Evolutionary conservation across 2,888 invertebrate genomes (phyloP).

Genomic region (Caenorhabditis sp.): DNA sequence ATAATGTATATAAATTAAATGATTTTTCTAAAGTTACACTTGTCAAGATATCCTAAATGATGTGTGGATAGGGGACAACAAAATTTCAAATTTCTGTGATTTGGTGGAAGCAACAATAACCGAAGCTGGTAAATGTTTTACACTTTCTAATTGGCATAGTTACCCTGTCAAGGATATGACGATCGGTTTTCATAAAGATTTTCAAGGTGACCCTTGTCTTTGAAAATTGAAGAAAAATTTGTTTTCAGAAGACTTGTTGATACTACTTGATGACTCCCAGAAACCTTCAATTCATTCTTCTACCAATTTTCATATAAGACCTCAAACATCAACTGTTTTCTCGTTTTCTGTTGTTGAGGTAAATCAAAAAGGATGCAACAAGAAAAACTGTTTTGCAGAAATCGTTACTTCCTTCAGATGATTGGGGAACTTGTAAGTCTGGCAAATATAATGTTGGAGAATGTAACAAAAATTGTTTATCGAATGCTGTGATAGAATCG

Average conservation of each 20-base stretch:
- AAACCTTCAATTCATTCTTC: conserved; percentile 4
- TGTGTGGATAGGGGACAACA: conserved; percentile 2
- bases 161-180: conserved; percentile 4
- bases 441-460: conserved; percentile 2
- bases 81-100: conserved; percentile 11
- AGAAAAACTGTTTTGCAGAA: conserved; percentile 18
- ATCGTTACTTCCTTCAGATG: conserved; percentile 14
- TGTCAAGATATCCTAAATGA: conserved; percentile 30
- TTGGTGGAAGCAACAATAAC: conserved; percentile 7
- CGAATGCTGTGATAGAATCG: background rate
- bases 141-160: conserved; percentile 11
- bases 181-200: conserved; percentile 13
- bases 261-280: conserved; percentile 11
- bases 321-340: conserved; percentile 5
- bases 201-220: conserved; percentile 11
- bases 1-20: too few relatives aligned
- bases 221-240: background rate
- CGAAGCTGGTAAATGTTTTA: conserved; percentile 35
- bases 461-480: conserved; percentile 13
- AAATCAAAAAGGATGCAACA: background rate
- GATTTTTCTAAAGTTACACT: conserved; percentile 16
- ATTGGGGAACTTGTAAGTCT: conserved; percentile 40
- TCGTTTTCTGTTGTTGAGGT: conserved; percentile 26
- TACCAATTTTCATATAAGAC: conserved; percentile 5
- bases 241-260: conserved; percentile 9